Percentiles rank a stretch among this genome's conserved stretches.
Evolutionary conservation across 2,888 invertebrate genomes (phyloP).

Genomic region (Crematogaster levior): DNA sequence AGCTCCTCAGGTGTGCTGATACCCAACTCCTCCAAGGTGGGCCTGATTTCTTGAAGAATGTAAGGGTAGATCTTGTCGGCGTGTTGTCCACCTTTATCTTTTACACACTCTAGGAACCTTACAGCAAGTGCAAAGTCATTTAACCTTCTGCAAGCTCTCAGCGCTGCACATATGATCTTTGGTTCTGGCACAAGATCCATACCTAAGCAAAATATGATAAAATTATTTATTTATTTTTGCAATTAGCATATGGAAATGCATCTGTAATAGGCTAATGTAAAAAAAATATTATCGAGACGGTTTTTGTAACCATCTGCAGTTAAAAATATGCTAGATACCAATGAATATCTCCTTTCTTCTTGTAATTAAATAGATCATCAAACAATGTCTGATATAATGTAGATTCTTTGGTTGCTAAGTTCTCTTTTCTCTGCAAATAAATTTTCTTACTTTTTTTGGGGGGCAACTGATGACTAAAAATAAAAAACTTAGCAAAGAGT

Average conservation of each 20-base stretch:
- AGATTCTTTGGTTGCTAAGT: background rate
- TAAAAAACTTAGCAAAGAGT: background rate
- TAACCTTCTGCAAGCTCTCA: constrained; percentile 96
- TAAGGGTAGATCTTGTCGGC: constrained; percentile 94
- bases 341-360: background rate
- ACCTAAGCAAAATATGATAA: constrained; percentile 84
- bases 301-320: background rate
- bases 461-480: background rate
- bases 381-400: background rate
- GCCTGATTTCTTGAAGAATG: constrained; percentile 95
- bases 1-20: constrained; percentile 97
- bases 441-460: background rate
- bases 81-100: constrained; percentile 93
- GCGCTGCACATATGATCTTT: constrained; percentile 93
- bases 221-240: background rate
- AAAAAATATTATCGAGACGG: background rate
- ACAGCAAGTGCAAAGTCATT: constrained; percentile 98
- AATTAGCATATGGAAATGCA: background rate
- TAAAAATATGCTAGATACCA: background rate
- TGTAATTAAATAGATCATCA: background rate
- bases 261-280: background rate
- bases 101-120: constrained; percentile 96
- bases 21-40: constrained; percentile 97
- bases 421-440: too few relatives aligned
- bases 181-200: constrained; percentile 98